Evolutionary conservation across 2,113 vertebrate species (phyloP).

Genomic region (Lagopus leucura): DNA sequence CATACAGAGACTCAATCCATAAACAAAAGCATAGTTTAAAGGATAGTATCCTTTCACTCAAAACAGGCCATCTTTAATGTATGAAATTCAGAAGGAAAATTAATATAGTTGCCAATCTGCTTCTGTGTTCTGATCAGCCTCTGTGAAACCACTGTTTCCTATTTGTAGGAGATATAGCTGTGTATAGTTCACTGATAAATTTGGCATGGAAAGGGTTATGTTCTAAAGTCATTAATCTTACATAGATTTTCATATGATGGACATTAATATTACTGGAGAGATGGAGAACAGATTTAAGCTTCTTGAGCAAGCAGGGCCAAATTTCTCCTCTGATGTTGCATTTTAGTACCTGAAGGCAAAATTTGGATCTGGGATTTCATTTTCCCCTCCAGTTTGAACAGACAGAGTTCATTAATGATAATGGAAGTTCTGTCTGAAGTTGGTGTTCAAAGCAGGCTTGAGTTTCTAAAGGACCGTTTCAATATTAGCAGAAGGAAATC

Average conservation of each 20-base stretch:
- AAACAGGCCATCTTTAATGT: background rate
- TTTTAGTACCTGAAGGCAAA: slow-evolving; percentile 55
- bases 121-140: background rate
- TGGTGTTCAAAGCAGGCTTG: slow-evolving; percentile 50
- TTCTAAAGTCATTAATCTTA: slow-evolving; percentile 40
- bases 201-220: background rate
- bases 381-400: slow-evolving; percentile 42
- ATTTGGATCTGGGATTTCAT: slow-evolving; percentile 53
- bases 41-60: background rate
- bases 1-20: background rate
- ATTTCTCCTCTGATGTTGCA: slow-evolving; percentile 46
- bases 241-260: background rate
- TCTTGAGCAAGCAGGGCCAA: slow-evolving; percentile 39
- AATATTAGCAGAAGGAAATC: slow-evolving; percentile 59
- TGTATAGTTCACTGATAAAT: background rate
- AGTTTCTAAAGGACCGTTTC: background rate
- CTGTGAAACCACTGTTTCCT: background rate
- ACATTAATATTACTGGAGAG: slow-evolving; percentile 26
- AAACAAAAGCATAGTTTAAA: background rate
- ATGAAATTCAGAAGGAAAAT: background rate
- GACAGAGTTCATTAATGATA: slow-evolving; percentile 40
- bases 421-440: slow-evolving; percentile 60
- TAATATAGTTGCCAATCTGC: background rate
- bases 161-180: background rate
- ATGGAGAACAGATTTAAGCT: slow-evolving; percentile 31